Evolutionary conservation across 1,140 invertebrate genomes (phyloP), one percentile per base, ranked within the genome.

Genomic region (Rhyacophila brunnea): DNA sequence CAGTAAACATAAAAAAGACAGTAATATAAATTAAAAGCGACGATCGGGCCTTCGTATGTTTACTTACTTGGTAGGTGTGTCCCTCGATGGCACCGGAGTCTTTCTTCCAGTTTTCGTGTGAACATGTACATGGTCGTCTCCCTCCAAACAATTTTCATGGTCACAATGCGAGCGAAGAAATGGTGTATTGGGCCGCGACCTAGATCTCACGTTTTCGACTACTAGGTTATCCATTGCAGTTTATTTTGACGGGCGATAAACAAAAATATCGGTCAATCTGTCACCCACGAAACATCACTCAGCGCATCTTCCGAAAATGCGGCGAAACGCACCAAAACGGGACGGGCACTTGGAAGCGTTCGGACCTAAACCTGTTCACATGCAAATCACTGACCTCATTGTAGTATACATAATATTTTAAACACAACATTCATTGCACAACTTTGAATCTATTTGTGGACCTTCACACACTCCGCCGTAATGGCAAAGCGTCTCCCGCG

Each of bases 181-280:
- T 57, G 83, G 83, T 61, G 83, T 85, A 66, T 80, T 83, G 17
- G 83, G 85, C 47, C 83, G 78, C 60, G 83, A 85, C 70, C 83
- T 80, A 69, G 74, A 78, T 68, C 80, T 72, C 66, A 77, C 70
- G 71, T 65, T 74, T 60, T 64, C 65, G 62, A 74, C 71, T 23
- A 71, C 69, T 54, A 70, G 67, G 52, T 75, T 73, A 57, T 77
- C 74, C 75, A 77, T 77, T 35, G 51, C 65, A 38, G 40, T 46
- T 43, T 36, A 44, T 47, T 66, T 43, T 55, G 47, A 40, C 59
- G 45, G 55, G 34, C 58, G 52, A 47, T 60, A 57, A 60, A 50
- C 50, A 67, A 63, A 60, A 59, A 70, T 60, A 61, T 13, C 51
- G 23, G 23, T 42, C 52, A 51, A 35, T 19, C 62, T 58, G 68